Conservation (phyloP, 2,113 vertebrate species). For the Rhineura floridana region DNA sequence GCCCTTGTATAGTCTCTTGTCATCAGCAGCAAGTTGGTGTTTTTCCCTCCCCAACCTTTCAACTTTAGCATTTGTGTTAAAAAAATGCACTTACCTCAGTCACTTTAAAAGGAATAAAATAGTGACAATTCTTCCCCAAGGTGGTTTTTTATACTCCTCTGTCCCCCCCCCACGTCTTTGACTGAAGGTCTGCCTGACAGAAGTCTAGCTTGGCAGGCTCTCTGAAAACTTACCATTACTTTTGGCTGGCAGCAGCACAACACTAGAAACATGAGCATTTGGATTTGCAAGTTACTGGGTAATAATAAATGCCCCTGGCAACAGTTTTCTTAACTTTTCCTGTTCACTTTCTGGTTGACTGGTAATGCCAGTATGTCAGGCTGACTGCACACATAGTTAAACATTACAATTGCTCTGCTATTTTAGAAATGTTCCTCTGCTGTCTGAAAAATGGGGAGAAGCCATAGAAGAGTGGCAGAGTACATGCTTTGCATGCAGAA, state of each 20-base stretch:
- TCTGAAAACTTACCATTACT: neutral
- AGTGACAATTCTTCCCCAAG: neutral
- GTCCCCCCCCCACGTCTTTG: neutral
- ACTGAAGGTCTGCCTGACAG: neutral
- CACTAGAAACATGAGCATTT: neutral
- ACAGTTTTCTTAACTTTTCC: neutral
- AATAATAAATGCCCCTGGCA: neutral
- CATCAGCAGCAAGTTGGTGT: slow-evolving; percentile 2
- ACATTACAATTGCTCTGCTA: neutral
- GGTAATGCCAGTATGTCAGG: neutral
- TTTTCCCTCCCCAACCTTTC: neutral
- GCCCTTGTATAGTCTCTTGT: neutral
- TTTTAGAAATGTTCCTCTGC: fast-evolving
- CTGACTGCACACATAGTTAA: neutral
- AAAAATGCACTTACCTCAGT: neutral
- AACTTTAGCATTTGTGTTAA: neutral
- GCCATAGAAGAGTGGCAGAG: neutral
- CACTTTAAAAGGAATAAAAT: neutral
- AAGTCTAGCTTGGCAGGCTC: neutral
- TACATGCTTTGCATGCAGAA: neutral
- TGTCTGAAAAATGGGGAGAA: neutral
- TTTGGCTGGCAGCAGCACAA: neutral
- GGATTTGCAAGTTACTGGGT: neutral
- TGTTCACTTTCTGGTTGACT: neutral
- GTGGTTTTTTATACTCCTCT: neutral